Base-by-base conservation (phyloP, 2,113 vertebrate species). In the Carassius carassius region DNA sequence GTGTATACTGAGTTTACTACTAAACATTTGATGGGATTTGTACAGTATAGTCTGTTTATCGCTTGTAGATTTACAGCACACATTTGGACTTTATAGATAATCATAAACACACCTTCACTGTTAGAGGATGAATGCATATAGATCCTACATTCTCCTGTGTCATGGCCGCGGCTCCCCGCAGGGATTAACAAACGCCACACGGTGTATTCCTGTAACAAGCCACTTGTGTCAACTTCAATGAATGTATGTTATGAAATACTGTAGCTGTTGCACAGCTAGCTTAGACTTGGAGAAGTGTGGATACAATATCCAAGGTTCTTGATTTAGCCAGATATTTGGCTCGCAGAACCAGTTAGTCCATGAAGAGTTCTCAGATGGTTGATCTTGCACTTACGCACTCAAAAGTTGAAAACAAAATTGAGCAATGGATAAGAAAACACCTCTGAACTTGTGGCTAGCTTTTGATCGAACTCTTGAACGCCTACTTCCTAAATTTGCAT, bases 211-310 rank as follows among this genome's bases (percentile, higher is more conserved):
- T 51, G 35, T 88, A 89, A 89, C 83, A 89, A 58, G 51, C 13
- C 13, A 32, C 79, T 83, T 75, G 89, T 84, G 89, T 89, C 91
- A 86, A 85, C 74, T 44, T 84, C 25, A 78, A 75, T 37, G 70
- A 85, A 89, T 86, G 82, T n/a, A 17, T 83, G 87, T 76, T 85
- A 88, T 87, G 90, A 67, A 88, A 80, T 69, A 49, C 51, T 56
- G 65, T 17, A 9, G 37, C 41, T 62, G 37, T 23, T 69, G 74
- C 8, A 29, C 21, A 0, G 41, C 37, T 47, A 73, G 41, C n/a
- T 14, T 73, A 25, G 21, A 73, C 21, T 25, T n/a, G 35, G 69
- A 41, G 69, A 72, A 72, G 29, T 17, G 9, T 21, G 12, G 56
- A 78, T 35, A 47, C 35, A 51, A 58, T 49, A 58, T 56, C 49